Evolutionary conservation across 2,113 vertebrate species (phyloP).

Genomic region (Paraplagusia blochii): DNA sequence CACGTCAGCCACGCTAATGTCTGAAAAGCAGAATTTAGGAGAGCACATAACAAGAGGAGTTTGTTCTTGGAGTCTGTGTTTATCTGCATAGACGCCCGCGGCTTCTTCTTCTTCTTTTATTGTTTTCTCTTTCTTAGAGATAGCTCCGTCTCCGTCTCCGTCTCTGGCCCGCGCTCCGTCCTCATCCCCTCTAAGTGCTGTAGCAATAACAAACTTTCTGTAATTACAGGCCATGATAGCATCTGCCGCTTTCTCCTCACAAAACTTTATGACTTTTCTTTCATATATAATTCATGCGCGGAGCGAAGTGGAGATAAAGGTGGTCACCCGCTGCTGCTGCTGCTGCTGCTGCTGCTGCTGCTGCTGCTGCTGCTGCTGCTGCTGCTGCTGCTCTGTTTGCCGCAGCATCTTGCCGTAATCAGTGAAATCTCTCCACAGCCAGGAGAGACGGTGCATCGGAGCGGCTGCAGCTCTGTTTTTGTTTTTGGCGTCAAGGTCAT

Average conservation of each 20-base stretch:
- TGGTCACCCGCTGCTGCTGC: slow-evolving; percentile 37
- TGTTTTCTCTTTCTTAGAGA: slow-evolving; percentile 8
- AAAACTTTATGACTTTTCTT: slow-evolving; percentile 35
- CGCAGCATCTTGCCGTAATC: slow-evolving; percentile 19
- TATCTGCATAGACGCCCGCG: slow-evolving; percentile 11
- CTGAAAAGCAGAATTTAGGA: slow-evolving; percentile 27
- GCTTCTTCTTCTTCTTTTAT: slow-evolving; percentile 6
- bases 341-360: slow-evolving; percentile 47
- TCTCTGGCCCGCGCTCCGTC: slow-evolving; percentile 7
- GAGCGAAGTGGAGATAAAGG: slow-evolving; percentile 48
- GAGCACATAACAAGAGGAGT: slow-evolving; percentile 14
- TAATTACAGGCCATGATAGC: slow-evolving; percentile 33
- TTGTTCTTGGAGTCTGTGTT: slow-evolving; percentile 11
- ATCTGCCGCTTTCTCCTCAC: slow-evolving; percentile 13
- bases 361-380: slow-evolving; percentile 48
- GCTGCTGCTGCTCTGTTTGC: slow-evolving; percentile 42
- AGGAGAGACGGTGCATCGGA: slow-evolving; percentile 19
- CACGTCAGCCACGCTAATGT: slow-evolving; percentile 32
- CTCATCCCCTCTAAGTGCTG: slow-evolving; percentile 12
- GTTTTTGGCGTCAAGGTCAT: slow-evolving; percentile 21
- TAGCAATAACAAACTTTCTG: slow-evolving; percentile 18
- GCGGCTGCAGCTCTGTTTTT: background rate
- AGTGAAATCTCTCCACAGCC: slow-evolving; percentile 13
- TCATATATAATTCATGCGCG: slow-evolving; percentile 50
- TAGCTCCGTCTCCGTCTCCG: background rate